phyloP scores from a whole-genome alignment of 2,113 vertebrate genomes.

The Xiphophorus maculatus region DNA sequence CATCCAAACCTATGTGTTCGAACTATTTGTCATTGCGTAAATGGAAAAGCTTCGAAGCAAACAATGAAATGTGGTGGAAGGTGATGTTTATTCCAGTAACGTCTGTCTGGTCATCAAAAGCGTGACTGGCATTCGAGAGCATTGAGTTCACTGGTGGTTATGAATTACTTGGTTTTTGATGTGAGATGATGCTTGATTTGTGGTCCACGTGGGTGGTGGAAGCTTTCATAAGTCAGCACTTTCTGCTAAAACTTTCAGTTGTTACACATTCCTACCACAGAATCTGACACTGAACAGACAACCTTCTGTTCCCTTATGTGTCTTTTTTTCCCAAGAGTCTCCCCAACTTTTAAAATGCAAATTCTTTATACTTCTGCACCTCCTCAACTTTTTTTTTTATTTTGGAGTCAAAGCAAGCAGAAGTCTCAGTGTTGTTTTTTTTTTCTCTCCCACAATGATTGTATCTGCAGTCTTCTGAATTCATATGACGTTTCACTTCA shows the following conservation, averaged over 20 bases:
- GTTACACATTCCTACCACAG: not conserved
- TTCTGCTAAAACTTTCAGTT: conserved; percentile 12
- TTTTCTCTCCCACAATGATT: conserved; percentile 9
- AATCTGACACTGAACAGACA: not conserved
- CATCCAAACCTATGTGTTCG: not conserved
- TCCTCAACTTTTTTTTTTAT: not conserved
- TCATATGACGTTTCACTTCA: not conserved
- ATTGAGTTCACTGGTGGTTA: not conserved
- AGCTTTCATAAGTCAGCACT: conserved; percentile 19
- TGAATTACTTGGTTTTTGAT: not conserved
- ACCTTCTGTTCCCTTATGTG: not conserved
- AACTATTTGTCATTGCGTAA: not conserved
- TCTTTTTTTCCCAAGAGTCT: not conserved
- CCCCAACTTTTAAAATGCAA: not conserved
- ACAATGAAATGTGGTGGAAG: not conserved
- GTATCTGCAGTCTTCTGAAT: conserved; percentile 24
- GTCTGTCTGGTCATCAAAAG: not conserved
- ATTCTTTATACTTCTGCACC: not conserved
- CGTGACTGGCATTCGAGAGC: conserved; percentile 2
- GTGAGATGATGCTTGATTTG: not conserved
- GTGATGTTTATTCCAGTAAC: conserved; percentile 19
- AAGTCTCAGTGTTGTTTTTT: conserved; percentile 4
- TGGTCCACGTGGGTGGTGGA: conserved; percentile 20
- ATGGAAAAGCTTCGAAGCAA: not conserved
- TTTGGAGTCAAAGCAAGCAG: not conserved